Evolutionary conservation across 2,888 invertebrate species (phyloP).

Genomic region (Parnassius orleans): DNA sequence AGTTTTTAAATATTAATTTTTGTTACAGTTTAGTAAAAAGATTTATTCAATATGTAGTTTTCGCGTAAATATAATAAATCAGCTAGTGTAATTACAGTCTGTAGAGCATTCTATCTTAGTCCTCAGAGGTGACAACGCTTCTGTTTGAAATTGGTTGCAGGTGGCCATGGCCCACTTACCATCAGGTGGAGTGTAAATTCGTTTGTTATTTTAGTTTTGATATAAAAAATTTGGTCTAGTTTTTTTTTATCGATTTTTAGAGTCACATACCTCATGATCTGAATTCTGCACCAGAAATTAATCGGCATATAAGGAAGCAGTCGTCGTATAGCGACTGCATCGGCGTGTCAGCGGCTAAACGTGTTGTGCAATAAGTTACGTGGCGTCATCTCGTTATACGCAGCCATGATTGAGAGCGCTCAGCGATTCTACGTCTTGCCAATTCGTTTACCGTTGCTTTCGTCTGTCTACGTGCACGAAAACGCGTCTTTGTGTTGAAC

Average conservation of each 20-base stretch:
- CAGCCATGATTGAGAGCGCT: constrained; percentile 14
- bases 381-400: constrained; percentile 6
- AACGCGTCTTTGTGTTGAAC: background rate
- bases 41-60: too few relatives aligned
- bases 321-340: constrained; percentile 5
- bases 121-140: too few relatives aligned
- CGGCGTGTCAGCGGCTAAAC: background rate
- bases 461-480: background rate
- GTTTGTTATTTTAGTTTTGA: too few relatives aligned
- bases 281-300: constrained; percentile 17
- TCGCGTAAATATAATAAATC: too few relatives aligned
- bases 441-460: constrained; percentile 19
- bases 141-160: too few relatives aligned
- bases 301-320: constrained; percentile 20
- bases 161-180: too few relatives aligned
- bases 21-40: too few relatives aligned
- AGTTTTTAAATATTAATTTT: too few relatives aligned
- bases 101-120: too few relatives aligned
- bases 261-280: constrained; percentile 3
- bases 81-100: too few relatives aligned
- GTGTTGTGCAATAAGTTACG: constrained; percentile 22
- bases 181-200: too few relatives aligned
- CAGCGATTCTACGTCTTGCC: constrained; percentile 14
- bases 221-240: constrained; percentile 3
- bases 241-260: constrained; percentile 1